These are phyloP conservation scores for Nudaria mundana DNA, from an alignment of 2,888 invertebrate species.

Conservation along the genomic window DNA sequence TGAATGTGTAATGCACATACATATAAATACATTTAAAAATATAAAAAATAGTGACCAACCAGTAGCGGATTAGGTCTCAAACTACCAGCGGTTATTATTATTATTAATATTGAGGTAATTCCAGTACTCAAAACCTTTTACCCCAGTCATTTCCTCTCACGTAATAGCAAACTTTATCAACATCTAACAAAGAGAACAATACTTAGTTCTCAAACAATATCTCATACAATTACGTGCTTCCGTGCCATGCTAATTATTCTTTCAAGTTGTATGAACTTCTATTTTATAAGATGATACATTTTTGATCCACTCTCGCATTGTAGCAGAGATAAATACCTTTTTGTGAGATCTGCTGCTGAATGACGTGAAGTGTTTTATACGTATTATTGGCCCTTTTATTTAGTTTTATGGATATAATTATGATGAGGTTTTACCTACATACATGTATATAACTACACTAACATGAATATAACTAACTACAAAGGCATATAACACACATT, in stretches of 20 bases:
- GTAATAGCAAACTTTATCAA: neutral
- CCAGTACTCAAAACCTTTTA: neutral
- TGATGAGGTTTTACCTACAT: neutral
- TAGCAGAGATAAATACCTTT: constrained; percentile 52
- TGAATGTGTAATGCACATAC: no score
- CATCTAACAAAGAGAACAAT: constrained; percentile 3
- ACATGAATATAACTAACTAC: no score
- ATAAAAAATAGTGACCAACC: no score
- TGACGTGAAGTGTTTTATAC: constrained; percentile 42
- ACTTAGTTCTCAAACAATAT: constrained; percentile 22
- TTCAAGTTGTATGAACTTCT: constrained; percentile 54
- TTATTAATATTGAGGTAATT: neutral
- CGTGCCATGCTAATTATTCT: constrained; percentile 54
- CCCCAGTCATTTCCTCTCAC: neutral
- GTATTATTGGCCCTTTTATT: constrained; percentile 21
- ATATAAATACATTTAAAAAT: no score
- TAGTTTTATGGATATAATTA: constrained; percentile 1
- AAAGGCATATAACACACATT: no score
- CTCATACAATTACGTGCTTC: constrained; percentile 31
- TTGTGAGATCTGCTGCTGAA: constrained; percentile 43
- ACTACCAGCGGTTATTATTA: no score
- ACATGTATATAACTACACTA: neutral
- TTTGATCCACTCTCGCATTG: constrained; percentile 44
- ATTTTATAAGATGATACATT: constrained; percentile 34
- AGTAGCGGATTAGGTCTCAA: no score